Conservation (phyloP, 2,113 vertebrate genomes). For the Anolis sagrei region DNA sequence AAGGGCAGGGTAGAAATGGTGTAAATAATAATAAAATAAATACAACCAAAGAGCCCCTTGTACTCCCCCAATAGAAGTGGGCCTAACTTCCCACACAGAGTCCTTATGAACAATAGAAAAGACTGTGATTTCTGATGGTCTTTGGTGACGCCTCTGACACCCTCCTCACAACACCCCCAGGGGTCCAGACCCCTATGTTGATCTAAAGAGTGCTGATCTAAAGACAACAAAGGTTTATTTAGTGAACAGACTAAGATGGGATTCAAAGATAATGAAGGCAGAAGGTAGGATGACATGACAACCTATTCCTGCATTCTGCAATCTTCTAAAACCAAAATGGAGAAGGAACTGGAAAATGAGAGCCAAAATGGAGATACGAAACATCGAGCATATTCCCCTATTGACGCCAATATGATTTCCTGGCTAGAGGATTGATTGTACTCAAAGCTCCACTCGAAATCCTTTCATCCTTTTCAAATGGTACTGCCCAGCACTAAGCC, state of each 20-base stretch:
- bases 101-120: no score
- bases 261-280: neutral
- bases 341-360: neutral
- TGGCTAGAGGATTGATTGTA: neutral
- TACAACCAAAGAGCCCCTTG: no score
- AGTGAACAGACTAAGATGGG: no score
- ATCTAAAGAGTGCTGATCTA: neutral
- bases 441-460: conserved; percentile 1
- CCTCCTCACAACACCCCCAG: no score
- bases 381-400: neutral
- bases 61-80: no score
- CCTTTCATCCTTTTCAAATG: neutral
- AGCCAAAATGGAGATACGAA: neutral
- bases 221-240: no score
- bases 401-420: neutral
- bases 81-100: no score
- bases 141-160: no score
- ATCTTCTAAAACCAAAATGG: neutral
- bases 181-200: no score
- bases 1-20: no score
- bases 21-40: no score
- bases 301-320: neutral
- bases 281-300: neutral
- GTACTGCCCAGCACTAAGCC: neutral
- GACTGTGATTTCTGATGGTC: no score